Conservation (phyloP, 2,797 vertebrate species). For the Pipistrellus pygmaeus region DNA sequence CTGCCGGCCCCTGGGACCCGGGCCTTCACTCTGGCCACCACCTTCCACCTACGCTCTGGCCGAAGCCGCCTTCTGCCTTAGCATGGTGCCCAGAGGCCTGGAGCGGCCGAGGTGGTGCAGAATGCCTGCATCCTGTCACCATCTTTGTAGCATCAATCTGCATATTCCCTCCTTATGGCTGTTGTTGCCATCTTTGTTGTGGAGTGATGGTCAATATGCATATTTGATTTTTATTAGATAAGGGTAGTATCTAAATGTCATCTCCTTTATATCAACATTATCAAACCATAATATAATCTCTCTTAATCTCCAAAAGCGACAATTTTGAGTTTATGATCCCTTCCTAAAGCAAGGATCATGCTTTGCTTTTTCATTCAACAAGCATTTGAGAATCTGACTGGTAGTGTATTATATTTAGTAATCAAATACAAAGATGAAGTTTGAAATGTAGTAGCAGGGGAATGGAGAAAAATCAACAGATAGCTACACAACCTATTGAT, state of each 20-base stretch:
- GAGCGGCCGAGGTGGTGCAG: fast-evolving
- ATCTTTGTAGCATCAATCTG: too few species aligned
- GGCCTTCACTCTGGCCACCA: too few species aligned
- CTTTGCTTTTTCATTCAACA: not conserved
- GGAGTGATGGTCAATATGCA: too few species aligned
- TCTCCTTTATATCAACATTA: not conserved
- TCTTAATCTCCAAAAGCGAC: not conserved
- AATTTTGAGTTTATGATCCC: not conserved
- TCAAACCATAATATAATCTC: not conserved
- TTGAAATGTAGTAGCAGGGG: not conserved
- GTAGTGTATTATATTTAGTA: not conserved
- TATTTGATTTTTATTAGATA: too few species aligned
- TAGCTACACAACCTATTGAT: not conserved
- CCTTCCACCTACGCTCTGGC: too few species aligned
- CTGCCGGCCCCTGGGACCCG: too few species aligned
- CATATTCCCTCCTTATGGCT: too few species aligned
- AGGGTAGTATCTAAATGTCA: not conserved
- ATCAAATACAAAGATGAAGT: not conserved
- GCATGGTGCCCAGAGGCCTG: too few species aligned
- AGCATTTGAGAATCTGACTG: not conserved
- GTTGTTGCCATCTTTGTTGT: too few species aligned
- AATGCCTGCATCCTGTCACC: too few species aligned
- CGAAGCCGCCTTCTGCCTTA: too few species aligned
- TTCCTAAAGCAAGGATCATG: not conserved
- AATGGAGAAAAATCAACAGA: not conserved